A percentile compares a stretch with the other conserved stretches of the same genome.
These are phyloP conservation scores for Diadegma fenestrale DNA, from an alignment of 2,888 invertebrate species.

Conservation along the genomic window DNA sequence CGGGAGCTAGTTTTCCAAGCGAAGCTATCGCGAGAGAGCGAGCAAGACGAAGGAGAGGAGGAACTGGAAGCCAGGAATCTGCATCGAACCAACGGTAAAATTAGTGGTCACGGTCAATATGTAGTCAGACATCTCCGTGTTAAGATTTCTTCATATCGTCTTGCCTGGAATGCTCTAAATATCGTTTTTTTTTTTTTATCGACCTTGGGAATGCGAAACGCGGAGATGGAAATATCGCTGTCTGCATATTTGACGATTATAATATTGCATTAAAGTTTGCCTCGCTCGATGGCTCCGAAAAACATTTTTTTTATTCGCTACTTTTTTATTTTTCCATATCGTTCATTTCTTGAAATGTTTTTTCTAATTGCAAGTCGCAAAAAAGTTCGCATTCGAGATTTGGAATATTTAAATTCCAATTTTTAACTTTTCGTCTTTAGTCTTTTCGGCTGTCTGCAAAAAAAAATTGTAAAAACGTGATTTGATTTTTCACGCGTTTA, in stretches of 20 bases:
- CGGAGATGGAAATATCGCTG: conserved; percentile 22
- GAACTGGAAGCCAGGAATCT: conserved; percentile 38
- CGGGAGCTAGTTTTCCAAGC: conserved; percentile 49
- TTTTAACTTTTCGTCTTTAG: too few relatives aligned
- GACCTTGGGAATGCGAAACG: conserved; percentile 28
- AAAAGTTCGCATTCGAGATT: too few relatives aligned
- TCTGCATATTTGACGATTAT: background rate
- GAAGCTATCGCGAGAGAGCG: background rate
- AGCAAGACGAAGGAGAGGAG: background rate
- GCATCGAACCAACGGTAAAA: conserved; percentile 66
- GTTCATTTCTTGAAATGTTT: too few relatives aligned
- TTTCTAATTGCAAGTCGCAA: too few relatives aligned
- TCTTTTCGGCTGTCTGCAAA: too few relatives aligned
- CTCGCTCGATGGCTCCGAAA: too few relatives aligned
- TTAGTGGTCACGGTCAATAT: conserved; percentile 67
- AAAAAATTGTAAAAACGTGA: too few relatives aligned
- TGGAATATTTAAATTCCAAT: too few relatives aligned
- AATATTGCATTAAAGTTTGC: too few relatives aligned
- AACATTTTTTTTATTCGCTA: too few relatives aligned
- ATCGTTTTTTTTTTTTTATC: background rate
- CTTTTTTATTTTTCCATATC: too few relatives aligned
- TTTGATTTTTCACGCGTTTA: too few relatives aligned
- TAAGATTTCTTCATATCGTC: conserved; percentile 32
- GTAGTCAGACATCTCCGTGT: conserved; percentile 49
- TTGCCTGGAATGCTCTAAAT: conserved; percentile 28